These are phyloP conservation scores for Avahi laniger DNA, from an alignment of 2,797 vertebrate genomes.

Conservation along the genomic window DNA sequence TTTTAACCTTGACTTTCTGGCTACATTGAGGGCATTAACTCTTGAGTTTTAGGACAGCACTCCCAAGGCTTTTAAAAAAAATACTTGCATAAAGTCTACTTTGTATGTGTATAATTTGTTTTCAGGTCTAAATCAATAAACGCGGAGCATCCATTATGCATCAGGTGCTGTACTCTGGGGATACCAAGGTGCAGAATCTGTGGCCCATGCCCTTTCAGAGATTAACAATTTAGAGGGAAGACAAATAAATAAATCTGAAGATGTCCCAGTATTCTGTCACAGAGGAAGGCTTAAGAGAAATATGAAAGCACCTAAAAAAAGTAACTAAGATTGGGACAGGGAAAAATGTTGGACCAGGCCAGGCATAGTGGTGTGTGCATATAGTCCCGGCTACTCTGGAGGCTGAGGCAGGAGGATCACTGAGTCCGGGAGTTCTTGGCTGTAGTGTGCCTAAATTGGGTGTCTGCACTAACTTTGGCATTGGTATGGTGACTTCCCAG, in stretches of 20 bases:
- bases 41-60: not conserved
- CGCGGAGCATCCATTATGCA: not conserved
- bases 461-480: no score
- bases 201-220: constrained; percentile 29
- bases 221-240: not conserved
- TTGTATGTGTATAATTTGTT: constrained; percentile 7
- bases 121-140: constrained; percentile 39
- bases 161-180: not conserved
- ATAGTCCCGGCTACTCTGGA: no score
- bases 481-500: no score
- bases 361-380: no score
- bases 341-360: not conserved
- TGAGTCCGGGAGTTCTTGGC: no score
- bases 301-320: not conserved
- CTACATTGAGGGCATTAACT: not conserved
- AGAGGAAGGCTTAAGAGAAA: not conserved
- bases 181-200: not conserved
- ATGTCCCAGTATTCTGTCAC: not conserved
- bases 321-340: not conserved
- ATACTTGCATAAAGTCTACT: not conserved
- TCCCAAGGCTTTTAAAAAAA: not conserved
- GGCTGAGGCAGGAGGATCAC: no score
- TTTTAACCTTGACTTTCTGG: not conserved
- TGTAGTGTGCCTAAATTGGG: no score
- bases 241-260: not conserved